Conservation (phyloP, 2,113 vertebrate genomes). For the Murina feae region DNA sequence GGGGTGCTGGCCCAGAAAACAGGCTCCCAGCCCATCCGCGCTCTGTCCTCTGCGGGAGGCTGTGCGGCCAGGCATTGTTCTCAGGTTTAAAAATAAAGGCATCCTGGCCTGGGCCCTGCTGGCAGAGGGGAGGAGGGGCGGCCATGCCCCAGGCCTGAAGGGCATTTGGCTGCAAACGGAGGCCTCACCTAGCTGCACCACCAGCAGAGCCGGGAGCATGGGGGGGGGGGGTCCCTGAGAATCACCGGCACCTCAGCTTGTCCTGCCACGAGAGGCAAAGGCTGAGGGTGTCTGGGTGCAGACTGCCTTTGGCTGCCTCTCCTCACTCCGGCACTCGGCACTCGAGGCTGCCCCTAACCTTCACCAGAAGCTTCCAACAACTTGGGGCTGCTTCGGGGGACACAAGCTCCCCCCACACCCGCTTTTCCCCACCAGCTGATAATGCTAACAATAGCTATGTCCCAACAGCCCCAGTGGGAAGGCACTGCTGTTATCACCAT, state of each 20-base stretch:
- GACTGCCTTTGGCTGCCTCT: neutral
- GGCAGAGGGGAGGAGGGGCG: slow-evolving; percentile 41
- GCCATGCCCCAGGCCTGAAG: neutral
- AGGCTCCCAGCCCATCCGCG: slow-evolving; percentile 27
- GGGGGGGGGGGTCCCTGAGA: neutral
- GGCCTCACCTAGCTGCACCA: neutral
- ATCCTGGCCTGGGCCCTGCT: slow-evolving; percentile 72
- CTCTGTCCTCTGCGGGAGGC: slow-evolving; percentile 61
- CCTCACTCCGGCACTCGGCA: neutral
- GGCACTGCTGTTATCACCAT: neutral
- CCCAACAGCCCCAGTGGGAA: rapidly evolving
- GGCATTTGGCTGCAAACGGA: slow-evolving; percentile 15
- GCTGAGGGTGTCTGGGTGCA: neutral
- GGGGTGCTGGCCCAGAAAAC: slow-evolving; percentile 75
- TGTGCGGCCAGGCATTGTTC: slow-evolving; percentile 79
- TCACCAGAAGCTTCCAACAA: neutral
- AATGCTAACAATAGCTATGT: too few relatives aligned
- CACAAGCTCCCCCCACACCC: rapidly evolving
- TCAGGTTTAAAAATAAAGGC: slow-evolving; percentile 82
- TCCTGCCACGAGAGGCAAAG: neutral
- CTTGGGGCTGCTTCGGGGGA: neutral
- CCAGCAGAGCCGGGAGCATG: neutral
- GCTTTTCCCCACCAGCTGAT: neutral
- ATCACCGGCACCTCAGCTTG: neutral
- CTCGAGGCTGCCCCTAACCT: neutral